These are phyloP conservation scores for Cheilosia impressa DNA, from an alignment of 2,888 invertebrate genomes.

Conservation along the genomic window DNA sequence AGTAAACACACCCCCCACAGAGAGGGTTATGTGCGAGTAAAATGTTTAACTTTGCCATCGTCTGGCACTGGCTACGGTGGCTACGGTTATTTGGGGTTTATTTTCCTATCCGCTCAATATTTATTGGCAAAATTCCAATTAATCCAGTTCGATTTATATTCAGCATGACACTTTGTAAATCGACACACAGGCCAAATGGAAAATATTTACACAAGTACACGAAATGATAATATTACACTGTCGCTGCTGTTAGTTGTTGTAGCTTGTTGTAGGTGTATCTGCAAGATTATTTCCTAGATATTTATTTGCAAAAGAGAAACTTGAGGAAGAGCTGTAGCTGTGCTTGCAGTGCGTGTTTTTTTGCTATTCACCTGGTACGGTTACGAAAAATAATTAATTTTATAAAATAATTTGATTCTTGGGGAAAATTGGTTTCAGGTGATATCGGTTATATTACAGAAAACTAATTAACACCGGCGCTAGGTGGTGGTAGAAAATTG, in stretches of 20 bases:
- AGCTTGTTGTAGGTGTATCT: not conserved
- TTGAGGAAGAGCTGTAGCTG: not conserved
- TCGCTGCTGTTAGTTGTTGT: not conserved
- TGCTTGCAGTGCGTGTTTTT: not conserved
- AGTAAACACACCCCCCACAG: not conserved
- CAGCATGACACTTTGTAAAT: conserved; percentile 62
- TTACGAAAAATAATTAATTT: not conserved
- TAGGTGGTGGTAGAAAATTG: not conserved
- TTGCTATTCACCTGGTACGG: not conserved
- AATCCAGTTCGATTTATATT: conserved; percentile 57
- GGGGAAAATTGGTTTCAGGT: not conserved
- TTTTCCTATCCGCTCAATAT: conserved; percentile 28
- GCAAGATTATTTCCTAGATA: not conserved
- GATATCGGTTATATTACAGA: conserved; percentile 10
- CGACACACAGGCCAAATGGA: conserved; percentile 31
- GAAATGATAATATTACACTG: conserved; percentile 23
- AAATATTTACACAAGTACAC: conserved; percentile 47
- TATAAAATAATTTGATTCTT: not conserved
- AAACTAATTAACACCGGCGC: conserved; percentile 47
- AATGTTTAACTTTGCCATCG: conserved; percentile 3
- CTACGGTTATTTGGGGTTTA: conserved; percentile 26
- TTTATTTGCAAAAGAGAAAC: not conserved
- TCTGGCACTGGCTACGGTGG: not conserved
- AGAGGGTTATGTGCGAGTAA: not conserved
- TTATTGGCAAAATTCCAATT: conserved; percentile 54